Conservation (phyloP, 2,888 invertebrate genomes). For the Pseudoips prasinana region DNA sequence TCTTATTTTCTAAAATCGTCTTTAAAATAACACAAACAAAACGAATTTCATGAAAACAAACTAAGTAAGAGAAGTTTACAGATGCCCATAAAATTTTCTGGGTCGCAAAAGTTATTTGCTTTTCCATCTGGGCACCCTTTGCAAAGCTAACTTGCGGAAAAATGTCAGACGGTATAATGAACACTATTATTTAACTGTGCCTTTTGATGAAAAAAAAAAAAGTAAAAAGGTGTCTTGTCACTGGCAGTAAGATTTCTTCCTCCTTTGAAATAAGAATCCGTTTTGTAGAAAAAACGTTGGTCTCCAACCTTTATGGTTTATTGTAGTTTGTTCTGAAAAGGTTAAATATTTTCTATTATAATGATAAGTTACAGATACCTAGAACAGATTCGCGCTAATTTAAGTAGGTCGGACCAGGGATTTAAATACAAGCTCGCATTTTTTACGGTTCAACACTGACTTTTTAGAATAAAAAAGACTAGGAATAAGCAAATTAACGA, state of each 20-base stretch:
- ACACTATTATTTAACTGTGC: constrained; percentile 29
- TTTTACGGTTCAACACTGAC: too few relatives aligned
- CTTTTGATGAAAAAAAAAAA: constrained; percentile 11
- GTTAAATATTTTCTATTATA: constrained; percentile 9
- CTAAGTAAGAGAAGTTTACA: too few relatives aligned
- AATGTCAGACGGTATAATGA: constrained; percentile 26
- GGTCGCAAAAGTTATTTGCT: constrained; percentile 25
- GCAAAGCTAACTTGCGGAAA: constrained; percentile 24
- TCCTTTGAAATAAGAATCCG: constrained; percentile 20
- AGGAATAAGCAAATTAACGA: too few relatives aligned
- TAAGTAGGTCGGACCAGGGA: too few relatives aligned
- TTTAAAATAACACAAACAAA: too few relatives aligned
- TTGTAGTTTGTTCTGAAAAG: constrained; percentile 7
- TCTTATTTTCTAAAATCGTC: too few relatives aligned
- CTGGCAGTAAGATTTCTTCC: constrained; percentile 11
- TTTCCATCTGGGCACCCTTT: constrained; percentile 23
- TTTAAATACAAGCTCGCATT: too few relatives aligned
- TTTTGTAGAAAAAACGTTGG: constrained; percentile 7
- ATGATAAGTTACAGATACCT: too few relatives aligned
- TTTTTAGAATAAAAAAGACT: too few relatives aligned
- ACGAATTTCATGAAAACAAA: constrained; percentile 12
- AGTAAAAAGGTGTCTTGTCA: constrained; percentile 8
- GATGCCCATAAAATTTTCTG: constrained; percentile 21
- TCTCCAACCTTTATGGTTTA: constrained; percentile 1
- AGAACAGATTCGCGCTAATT: too few relatives aligned